A percentile compares a stretch with the other conserved stretches of the same genome.
phyloP scores from a whole-genome alignment of 2,113 vertebrate species.

The Blennius ocellaris region DNA sequence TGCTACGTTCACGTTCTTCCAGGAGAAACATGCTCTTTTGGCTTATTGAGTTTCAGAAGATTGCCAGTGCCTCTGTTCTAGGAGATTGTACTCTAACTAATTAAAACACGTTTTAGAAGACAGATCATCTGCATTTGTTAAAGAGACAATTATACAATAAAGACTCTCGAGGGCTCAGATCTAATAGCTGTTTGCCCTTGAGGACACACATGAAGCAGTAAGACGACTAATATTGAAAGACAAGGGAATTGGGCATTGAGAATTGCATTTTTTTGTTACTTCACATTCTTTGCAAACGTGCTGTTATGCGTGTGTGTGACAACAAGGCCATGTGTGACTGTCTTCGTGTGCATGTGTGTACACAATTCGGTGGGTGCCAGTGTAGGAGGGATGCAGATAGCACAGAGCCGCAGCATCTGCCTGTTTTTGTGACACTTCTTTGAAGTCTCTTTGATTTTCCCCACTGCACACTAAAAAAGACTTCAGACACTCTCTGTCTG shows the following conservation, averaged over 20 bases:
- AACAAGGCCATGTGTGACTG: conserved; percentile 34
- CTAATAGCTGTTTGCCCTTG: conserved; percentile 65
- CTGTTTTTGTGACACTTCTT: conserved; percentile 77
- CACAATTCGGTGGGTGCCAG: conserved; percentile 30
- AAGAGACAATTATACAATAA: conserved; percentile 81
- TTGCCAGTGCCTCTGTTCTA: conserved; percentile 44
- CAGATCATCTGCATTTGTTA: conserved; percentile 58
- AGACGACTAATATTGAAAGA: conserved; percentile 57
- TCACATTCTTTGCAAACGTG: conserved; percentile 32
- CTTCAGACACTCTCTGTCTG: conserved; percentile 75
- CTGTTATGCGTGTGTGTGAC: conserved; percentile 28
- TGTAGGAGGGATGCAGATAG: conserved; percentile 30
- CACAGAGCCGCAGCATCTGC: conserved; percentile 67
- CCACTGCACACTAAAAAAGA: conserved; percentile 73
- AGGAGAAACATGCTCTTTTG: conserved; percentile 52
- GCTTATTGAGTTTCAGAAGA: conserved; percentile 46
- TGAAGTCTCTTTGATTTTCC: conserved; percentile 80
- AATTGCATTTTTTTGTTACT: conserved; percentile 35
- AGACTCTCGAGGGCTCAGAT: conserved; percentile 69
- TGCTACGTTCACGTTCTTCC: conserved; percentile 13
- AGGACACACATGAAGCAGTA: conserved; percentile 40
- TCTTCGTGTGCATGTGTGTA: conserved; percentile 21
- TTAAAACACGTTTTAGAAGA: conserved; percentile 57
- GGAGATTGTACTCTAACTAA: conserved; percentile 53
- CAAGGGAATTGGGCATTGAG: conserved; percentile 21